These are phyloP conservation scores for Perca schrenkii DNA, from an alignment of 2,113 vertebrate species.

Conservation along the genomic window DNA sequence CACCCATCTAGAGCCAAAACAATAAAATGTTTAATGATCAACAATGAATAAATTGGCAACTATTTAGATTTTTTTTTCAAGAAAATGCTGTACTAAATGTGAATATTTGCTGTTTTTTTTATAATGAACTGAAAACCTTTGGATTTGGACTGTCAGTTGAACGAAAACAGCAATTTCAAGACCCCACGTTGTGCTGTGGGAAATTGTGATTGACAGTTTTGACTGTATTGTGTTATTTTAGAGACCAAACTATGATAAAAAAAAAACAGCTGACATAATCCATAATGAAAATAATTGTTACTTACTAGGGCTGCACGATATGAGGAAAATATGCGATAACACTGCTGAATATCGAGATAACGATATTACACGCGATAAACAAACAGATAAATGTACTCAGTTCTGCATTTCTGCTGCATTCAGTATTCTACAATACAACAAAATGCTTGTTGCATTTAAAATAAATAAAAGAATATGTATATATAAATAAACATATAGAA, in stretches of 20 bases:
- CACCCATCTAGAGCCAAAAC: neutral
- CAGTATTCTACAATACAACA: too few species aligned
- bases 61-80: neutral
- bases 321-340: too few species aligned
- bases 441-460: too few species aligned
- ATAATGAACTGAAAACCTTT: neutral
- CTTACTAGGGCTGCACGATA: neutral
- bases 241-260: neutral
- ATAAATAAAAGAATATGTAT: too few species aligned
- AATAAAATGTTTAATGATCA: neutral
- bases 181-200: neutral
- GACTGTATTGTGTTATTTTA: neutral
- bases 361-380: too few species aligned
- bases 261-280: neutral
- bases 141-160: neutral
- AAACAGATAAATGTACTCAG: too few species aligned
- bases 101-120: neutral
- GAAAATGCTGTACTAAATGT: neutral
- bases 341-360: too few species aligned
- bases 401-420: too few species aligned
- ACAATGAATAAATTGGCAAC: neutral
- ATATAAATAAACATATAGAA: too few species aligned
- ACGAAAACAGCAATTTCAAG: neutral
- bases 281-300: neutral
- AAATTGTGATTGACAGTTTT: neutral